These are phyloP conservation scores for Mus minutoides DNA, from an alignment of 2,797 vertebrate genomes.

Conservation along the genomic window DNA sequence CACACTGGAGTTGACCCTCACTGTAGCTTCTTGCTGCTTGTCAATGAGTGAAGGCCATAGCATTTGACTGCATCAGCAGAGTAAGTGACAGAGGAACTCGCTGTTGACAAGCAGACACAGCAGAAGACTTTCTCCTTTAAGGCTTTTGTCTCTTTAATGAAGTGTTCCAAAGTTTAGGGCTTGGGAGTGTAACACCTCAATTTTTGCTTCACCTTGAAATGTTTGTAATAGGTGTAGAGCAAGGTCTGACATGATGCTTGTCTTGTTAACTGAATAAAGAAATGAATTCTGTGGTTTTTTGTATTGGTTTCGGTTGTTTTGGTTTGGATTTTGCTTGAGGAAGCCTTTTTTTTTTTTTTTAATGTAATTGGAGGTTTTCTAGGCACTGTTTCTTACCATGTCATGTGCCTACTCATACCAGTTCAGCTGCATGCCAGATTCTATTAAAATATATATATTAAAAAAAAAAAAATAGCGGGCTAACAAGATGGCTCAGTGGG, in stretches of 20 bases:
- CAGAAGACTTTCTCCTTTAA: background rate
- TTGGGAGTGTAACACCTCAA: background rate
- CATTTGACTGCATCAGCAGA: accelerated
- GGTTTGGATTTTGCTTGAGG: background rate
- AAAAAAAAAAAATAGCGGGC: no score
- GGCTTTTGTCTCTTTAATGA: background rate
- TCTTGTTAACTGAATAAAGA: background rate
- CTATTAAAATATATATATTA: background rate
- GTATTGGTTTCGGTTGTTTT: background rate
- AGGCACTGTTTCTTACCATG: background rate
- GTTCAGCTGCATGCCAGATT: background rate
- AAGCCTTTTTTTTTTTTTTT: background rate
- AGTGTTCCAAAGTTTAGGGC: background rate
- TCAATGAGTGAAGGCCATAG: background rate
- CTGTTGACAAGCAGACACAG: no score
- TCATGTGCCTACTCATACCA: background rate
- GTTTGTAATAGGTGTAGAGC: background rate
- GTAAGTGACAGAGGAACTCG: background rate
- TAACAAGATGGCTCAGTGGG: background rate
- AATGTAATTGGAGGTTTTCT: background rate
- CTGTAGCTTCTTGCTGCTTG: background rate
- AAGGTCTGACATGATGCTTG: background rate
- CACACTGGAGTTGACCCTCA: background rate
- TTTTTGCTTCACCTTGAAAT: background rate
- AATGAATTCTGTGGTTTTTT: background rate